These are phyloP conservation scores for Siniperca obscura DNA, from an alignment of 2,797 vertebrate species.

Conservation along the genomic window DNA sequence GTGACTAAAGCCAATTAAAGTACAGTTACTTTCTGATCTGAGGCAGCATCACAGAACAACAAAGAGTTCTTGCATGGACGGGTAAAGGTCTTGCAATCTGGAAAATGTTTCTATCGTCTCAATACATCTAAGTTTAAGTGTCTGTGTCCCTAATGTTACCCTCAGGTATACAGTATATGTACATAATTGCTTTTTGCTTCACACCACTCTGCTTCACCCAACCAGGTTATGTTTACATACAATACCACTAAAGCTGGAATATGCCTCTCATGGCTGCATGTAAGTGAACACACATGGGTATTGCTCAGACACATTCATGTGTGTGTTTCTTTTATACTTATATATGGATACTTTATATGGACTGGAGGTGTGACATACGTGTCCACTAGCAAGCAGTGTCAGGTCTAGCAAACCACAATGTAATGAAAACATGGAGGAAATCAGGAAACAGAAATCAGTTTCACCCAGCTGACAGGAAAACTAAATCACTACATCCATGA, in stretches of 20 bases:
- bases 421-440: background rate
- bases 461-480: background rate
- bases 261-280: background rate
- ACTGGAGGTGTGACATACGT: background rate
- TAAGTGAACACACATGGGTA: background rate
- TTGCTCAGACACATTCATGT: background rate
- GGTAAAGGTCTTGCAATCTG: conserved; percentile 33
- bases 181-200: too few relatives aligned
- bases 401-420: background rate
- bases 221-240: background rate
- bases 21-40: conserved; percentile 30
- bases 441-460: background rate
- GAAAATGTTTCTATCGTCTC: conserved; percentile 13
- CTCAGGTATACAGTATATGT: background rate
- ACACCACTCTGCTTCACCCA: too few relatives aligned
- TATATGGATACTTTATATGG: too few relatives aligned
- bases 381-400: background rate
- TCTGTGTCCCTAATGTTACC: background rate
- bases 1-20: conserved; percentile 45
- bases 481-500: background rate
- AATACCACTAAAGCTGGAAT: background rate
- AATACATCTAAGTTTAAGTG: background rate
- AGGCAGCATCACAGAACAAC: conserved; percentile 7
- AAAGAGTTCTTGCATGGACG: background rate
- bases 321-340: background rate